Conservation (phyloP, 2,797 vertebrate species). For the Halcyon leucocephala region DNA sequence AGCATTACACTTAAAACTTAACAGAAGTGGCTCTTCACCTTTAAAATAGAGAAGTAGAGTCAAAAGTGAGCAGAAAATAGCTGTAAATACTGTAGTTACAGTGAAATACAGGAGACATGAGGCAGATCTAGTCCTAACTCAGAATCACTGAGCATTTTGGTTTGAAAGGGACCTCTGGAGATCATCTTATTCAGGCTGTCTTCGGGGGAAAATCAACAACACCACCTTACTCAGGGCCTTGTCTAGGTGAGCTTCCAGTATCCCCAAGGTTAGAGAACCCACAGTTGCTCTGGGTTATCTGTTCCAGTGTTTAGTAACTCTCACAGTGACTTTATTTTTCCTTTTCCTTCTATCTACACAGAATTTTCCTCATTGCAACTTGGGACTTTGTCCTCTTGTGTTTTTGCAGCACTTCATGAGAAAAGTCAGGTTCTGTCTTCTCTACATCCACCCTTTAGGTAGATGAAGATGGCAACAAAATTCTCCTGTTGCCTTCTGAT, state of each 20-base stretch:
- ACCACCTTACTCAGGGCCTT: background rate
- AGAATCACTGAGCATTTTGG: background rate
- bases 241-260: background rate
- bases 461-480: background rate
- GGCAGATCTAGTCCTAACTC: background rate
- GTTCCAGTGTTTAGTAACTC: background rate
- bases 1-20: background rate
- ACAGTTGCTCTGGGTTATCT: accelerated
- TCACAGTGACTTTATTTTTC: background rate
- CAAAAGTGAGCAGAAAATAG: background rate
- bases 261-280: background rate
- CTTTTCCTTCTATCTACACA: background rate
- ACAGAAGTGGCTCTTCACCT: background rate
- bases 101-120: background rate
- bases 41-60: background rate
- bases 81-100: background rate
- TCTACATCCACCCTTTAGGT: background rate
- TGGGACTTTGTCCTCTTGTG: background rate
- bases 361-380: background rate
- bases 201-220: background rate
- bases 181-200: background rate
- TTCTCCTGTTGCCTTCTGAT: background rate
- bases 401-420: background rate
- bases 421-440: background rate
- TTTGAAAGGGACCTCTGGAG: background rate